Conservation (phyloP, 1,140 invertebrate species). For the Aphaenogaster floridana region DNA sequence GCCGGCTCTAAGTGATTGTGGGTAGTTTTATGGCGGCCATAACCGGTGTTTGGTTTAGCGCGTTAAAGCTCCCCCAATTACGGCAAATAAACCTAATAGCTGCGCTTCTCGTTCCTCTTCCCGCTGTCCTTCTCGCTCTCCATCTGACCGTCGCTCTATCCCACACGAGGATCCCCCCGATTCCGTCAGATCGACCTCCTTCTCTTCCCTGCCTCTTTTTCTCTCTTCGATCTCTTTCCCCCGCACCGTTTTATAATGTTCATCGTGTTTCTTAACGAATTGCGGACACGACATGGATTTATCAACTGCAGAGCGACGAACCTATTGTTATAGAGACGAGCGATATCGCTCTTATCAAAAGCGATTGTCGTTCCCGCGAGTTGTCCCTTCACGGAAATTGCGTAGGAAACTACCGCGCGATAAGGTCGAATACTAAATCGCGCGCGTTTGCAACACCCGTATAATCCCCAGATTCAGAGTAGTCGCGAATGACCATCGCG, state of each 20-base stretch:
- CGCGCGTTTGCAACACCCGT: not conserved
- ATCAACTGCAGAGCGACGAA: not conserved
- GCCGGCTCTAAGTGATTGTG: slow-evolving; percentile 84
- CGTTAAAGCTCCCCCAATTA: slow-evolving; percentile 84
- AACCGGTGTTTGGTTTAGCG: slow-evolving; percentile 85
- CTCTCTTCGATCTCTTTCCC: not conserved
- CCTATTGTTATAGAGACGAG: not conserved
- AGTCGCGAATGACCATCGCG: not conserved
- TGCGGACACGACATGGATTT: slow-evolving; percentile 34
- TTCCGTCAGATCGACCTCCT: not conserved
- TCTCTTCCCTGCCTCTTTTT: not conserved
- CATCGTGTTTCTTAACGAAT: slow-evolving; percentile 2
- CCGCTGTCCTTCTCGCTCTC: not conserved
- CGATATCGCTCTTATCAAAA: not conserved
- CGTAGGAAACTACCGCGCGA: not conserved
- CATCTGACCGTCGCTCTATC: not conserved
- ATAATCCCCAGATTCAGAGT: not conserved
- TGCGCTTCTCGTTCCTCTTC: slow-evolving; percentile 63
- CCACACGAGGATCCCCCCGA: not conserved
- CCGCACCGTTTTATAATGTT: not conserved
- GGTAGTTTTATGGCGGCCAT: slow-evolving; percentile 84
- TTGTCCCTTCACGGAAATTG: not conserved
- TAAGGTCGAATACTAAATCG: not conserved
- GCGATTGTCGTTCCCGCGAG: not conserved
- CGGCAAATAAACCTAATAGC: slow-evolving; percentile 83